phyloP scores from a whole-genome alignment of 2,797 vertebrate species.

The Crocodylus rhombifer region DNA sequence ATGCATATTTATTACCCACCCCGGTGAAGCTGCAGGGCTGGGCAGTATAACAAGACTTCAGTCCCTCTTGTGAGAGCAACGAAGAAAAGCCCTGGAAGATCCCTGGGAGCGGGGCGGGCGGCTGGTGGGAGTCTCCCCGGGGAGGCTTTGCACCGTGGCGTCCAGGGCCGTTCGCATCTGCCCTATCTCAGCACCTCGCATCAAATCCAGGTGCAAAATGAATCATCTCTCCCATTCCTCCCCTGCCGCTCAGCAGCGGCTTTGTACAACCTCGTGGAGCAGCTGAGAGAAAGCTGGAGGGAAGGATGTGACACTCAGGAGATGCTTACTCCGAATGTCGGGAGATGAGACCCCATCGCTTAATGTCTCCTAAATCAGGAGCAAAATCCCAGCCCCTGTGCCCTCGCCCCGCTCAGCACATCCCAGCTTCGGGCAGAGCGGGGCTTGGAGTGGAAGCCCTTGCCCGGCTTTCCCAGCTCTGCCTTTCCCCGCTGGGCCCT shows the following conservation, averaged over 20 bases:
- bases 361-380: no score
- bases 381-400: no score
- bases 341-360: no score
- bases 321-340: no score
- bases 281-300: accelerated
- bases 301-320: neutral
- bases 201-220: accelerated
- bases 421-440: neutral
- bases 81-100: neutral
- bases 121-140: accelerated
- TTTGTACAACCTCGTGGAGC: no score
- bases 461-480: constrained; percentile 5
- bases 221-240: accelerated
- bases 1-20: no score
- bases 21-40: neutral
- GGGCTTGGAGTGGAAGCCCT: neutral
- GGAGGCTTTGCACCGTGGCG: neutral
- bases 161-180: neutral
- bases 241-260: accelerated
- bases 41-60: neutral
- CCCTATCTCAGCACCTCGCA: no score
- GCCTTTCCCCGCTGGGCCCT: neutral
- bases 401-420: no score
- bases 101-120: accelerated
- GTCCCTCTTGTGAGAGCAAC: neutral